phyloP scores from a whole-genome alignment of 1,140 invertebrate genomes.

The Mylabris phalerata region DNA sequence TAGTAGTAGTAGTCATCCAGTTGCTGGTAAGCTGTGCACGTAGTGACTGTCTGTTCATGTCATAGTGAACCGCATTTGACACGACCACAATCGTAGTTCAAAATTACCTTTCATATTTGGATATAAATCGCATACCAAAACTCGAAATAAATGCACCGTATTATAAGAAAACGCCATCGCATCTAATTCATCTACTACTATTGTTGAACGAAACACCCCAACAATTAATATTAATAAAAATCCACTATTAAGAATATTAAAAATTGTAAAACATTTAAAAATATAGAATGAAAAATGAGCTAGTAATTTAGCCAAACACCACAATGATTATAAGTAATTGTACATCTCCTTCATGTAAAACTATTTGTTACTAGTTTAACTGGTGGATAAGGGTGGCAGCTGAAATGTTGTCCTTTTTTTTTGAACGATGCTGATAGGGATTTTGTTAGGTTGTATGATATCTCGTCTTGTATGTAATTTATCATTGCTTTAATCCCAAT shows the following conservation, averaged over 20 bases:
- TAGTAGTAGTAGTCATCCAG: neutral
- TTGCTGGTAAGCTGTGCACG: constrained; percentile 16
- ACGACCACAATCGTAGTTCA: constrained; percentile 27
- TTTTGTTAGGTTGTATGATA: neutral
- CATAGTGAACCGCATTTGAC: constrained; percentile 22
- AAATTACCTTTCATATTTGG: constrained; percentile 31
- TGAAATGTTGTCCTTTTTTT: too few relatives aligned
- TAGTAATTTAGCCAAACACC: too few relatives aligned
- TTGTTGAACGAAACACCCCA: too few relatives aligned
- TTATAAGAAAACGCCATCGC: too few relatives aligned
- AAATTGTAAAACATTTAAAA: constrained; percentile 1
- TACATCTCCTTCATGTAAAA: too few relatives aligned
- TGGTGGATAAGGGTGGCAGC: too few relatives aligned
- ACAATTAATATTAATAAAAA: constrained; percentile 11
- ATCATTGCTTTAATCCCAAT: constrained; percentile 4
- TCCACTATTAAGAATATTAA: neutral
- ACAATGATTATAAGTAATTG: too few relatives aligned
- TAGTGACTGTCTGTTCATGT: constrained; percentile 27
- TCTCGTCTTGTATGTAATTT: neutral
- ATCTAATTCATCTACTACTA: too few relatives aligned
- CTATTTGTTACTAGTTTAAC: too few relatives aligned
- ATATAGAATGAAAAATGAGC: too few relatives aligned
- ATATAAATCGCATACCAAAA: constrained; percentile 16
- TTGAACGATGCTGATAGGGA: neutral
- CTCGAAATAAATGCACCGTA: too few relatives aligned